Evolutionary conservation across 2,113 vertebrate genomes (phyloP).

Genomic region (Collichthys lucidus): DNA sequence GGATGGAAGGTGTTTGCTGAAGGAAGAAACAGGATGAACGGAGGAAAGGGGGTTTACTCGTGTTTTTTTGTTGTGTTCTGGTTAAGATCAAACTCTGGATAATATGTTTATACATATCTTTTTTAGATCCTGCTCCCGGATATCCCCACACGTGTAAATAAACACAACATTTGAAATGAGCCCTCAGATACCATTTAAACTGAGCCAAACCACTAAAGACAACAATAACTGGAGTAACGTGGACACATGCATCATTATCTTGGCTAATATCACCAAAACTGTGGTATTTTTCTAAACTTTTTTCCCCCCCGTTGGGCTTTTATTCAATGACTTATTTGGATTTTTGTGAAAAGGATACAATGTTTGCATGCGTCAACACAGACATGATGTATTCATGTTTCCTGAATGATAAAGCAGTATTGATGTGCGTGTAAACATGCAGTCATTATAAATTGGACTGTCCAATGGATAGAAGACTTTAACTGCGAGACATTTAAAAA

Average conservation of each 20-base stretch:
- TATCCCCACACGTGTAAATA: slow-evolving; percentile 51
- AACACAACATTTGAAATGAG: slow-evolving; percentile 61
- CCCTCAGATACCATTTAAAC: slow-evolving; percentile 44
- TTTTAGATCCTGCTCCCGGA: slow-evolving; percentile 53
- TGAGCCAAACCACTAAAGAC: slow-evolving; percentile 57
- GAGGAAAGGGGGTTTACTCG: background rate
- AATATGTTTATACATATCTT: slow-evolving; percentile 55
- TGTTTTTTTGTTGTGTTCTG: slow-evolving; percentile 27
- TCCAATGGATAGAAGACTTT: slow-evolving; percentile 15
- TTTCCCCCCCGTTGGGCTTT: slow-evolving; percentile 30
- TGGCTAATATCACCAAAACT: slow-evolving; percentile 63
- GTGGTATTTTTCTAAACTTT: slow-evolving; percentile 47
- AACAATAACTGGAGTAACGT: slow-evolving; percentile 54
- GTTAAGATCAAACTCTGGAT: slow-evolving; percentile 51
- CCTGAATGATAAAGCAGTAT: slow-evolving; percentile 41
- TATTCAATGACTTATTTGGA: slow-evolving; percentile 44
- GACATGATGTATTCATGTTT: slow-evolving; percentile 51
- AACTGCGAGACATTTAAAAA: background rate
- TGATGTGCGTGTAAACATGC: slow-evolving; percentile 42
- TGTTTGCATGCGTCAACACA: slow-evolving; percentile 52
- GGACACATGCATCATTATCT: slow-evolving; percentile 54
- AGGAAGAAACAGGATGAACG: slow-evolving; percentile 28
- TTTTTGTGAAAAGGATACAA: slow-evolving; percentile 51
- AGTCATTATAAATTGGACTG: slow-evolving; percentile 26
- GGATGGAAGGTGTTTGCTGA: slow-evolving; percentile 61